Conservation (phyloP, 2,888 invertebrate genomes). For the Andrena praecox region DNA sequence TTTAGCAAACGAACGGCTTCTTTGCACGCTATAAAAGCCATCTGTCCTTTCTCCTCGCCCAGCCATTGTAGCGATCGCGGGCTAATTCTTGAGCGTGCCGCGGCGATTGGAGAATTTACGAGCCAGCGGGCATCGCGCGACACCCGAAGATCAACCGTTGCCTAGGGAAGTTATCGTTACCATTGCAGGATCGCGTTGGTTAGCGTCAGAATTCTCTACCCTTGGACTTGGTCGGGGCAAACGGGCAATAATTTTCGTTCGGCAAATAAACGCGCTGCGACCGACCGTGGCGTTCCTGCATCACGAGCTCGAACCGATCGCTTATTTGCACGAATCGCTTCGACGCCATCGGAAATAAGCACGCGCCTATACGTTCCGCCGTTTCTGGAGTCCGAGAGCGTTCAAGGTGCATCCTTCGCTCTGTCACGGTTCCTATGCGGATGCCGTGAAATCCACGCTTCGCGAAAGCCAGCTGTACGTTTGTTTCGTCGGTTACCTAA, state of each 20-base stretch:
- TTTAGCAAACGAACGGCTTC: constrained; percentile 9
- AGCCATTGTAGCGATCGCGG: not conserved
- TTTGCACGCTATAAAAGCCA: not conserved
- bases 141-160: not conserved
- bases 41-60: not conserved
- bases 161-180: not conserved
- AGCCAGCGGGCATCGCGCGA: no score
- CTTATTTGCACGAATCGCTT: constrained; percentile 61
- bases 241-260: constrained; percentile 46
- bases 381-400: not conserved
- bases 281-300: constrained; percentile 20
- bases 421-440: not conserved
- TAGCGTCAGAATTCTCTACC: constrained; percentile 24
- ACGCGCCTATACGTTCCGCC: constrained; percentile 9
- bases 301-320: constrained; percentile 29
- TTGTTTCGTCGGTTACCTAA: not conserved
- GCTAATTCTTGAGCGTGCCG: constrained; percentile 1
- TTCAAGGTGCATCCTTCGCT: constrained; percentile 17
- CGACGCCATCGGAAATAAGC: constrained; percentile 53
- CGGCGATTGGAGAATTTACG: not conserved
- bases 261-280: constrained; percentile 53
- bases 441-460: not conserved
- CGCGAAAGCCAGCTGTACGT: not conserved
- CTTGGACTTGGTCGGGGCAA: not conserved
- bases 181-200: constrained; percentile 19